These are phyloP conservation scores for Protodeltote pygarga DNA, from an alignment of 2,888 invertebrate species.

Conservation along the genomic window DNA sequence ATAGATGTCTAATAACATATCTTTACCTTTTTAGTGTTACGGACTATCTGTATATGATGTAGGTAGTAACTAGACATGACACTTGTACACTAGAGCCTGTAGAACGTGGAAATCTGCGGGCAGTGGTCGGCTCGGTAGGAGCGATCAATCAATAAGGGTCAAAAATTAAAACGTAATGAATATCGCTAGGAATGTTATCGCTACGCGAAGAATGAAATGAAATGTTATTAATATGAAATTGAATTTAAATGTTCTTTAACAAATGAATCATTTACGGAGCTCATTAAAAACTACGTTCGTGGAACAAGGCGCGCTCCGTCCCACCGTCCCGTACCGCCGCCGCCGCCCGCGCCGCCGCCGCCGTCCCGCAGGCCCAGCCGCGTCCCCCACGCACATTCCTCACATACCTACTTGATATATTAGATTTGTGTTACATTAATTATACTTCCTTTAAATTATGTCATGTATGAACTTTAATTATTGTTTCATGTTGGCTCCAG, in stretches of 20 bases:
- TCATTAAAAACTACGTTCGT: constrained; percentile 29
- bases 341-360: neutral
- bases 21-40: too few species aligned
- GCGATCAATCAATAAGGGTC: too few species aligned
- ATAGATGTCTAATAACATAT: too few species aligned
- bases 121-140: too few species aligned
- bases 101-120: too few species aligned
- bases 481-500: neutral
- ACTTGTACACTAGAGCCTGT: too few species aligned
- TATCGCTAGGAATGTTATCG: too few species aligned
- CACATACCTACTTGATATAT: constrained; percentile 38
- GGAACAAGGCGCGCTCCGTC: neutral
- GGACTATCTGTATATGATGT: too few species aligned
- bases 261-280: constrained; percentile 37
- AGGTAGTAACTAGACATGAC: too few species aligned
- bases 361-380: neutral
- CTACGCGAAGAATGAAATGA: too few species aligned
- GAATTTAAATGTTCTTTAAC: constrained; percentile 10
- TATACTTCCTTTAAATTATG: constrained; percentile 26
- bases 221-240: neutral
- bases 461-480: constrained; percentile 3
- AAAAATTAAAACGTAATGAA: too few species aligned
- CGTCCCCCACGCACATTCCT: constrained; percentile 20
- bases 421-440: constrained; percentile 35
- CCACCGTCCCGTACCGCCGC: neutral